Evolutionary conservation across 2,888 invertebrate species (phyloP).

Genomic region (Lamellibrachia satsuma): DNA sequence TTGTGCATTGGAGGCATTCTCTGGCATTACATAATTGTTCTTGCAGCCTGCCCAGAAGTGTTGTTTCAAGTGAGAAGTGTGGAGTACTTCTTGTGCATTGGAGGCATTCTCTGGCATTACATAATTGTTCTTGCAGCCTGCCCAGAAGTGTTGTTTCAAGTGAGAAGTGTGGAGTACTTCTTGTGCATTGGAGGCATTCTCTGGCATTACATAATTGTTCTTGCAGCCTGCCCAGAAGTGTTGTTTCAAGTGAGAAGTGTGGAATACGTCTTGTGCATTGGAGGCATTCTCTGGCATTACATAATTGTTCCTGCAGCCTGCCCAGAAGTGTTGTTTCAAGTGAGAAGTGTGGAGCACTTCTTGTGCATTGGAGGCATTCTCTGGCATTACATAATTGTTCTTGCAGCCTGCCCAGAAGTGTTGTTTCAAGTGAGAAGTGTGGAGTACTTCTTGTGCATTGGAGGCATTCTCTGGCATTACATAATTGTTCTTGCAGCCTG

Average conservation of each 20-base stretch:
- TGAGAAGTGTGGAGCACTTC: conserved; percentile 50
- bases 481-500: conserved; percentile 39
- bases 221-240: conserved; percentile 43
- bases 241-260: conserved; percentile 53
- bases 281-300: conserved; percentile 58
- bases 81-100: conserved; percentile 52
- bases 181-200: conserved; percentile 55
- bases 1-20: conserved; percentile 55
- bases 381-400: conserved; percentile 57
- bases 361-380: conserved; percentile 55
- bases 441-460: conserved; percentile 52
- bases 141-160: conserved; percentile 53
- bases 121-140: conserved; percentile 39
- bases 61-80: conserved; percentile 53
- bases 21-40: conserved; percentile 57
- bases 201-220: conserved; percentile 57
- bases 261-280: conserved; percentile 52
- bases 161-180: conserved; percentile 50
- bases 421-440: conserved; percentile 53
- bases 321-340: conserved; percentile 53
- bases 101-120: conserved; percentile 58
- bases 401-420: conserved; percentile 43
- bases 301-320: conserved; percentile 39
- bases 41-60: conserved; percentile 43
- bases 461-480: conserved; percentile 58